phyloP scores from a whole-genome alignment of 2,797 vertebrate genomes.

The Mormyrus hasselquistii region DNA sequence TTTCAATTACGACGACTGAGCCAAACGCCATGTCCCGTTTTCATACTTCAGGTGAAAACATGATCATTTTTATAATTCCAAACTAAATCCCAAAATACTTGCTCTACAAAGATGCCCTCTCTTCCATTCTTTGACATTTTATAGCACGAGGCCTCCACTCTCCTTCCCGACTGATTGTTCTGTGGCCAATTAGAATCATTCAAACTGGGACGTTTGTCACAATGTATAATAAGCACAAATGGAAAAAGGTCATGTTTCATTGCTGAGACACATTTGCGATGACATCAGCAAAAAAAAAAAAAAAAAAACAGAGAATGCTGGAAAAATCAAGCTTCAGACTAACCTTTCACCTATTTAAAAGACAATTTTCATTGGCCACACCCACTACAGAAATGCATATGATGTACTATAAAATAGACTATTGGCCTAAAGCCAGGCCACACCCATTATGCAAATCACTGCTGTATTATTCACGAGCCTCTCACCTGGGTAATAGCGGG shows the following conservation, averaged over 20 bases:
- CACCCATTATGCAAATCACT: neutral
- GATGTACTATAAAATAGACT: neutral
- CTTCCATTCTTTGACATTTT: neutral
- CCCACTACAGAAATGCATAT: neutral
- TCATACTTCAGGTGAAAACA: neutral
- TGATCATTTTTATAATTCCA: neutral
- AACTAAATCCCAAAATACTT: neutral
- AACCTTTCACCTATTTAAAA: neutral
- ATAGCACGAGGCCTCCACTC: neutral
- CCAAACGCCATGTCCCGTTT: neutral
- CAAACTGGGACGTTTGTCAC: neutral
- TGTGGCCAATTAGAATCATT: neutral
- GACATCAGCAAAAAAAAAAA: neutral
- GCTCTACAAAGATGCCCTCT: neutral
- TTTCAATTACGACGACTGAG: neutral
- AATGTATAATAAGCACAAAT: neutral
- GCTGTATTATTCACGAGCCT: neutral
- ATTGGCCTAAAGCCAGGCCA: neutral
- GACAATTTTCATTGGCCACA: neutral
- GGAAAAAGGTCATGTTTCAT: conserved; percentile 15
- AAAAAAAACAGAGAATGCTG: neutral
- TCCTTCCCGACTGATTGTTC: neutral
- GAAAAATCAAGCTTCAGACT: neutral
- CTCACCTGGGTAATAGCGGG: conserved; percentile 82
- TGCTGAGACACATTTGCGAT: neutral